Base-by-base conservation (phyloP, 92 coral and sea anemone genomes). In the Epizoanthus illoricatus region DNA sequence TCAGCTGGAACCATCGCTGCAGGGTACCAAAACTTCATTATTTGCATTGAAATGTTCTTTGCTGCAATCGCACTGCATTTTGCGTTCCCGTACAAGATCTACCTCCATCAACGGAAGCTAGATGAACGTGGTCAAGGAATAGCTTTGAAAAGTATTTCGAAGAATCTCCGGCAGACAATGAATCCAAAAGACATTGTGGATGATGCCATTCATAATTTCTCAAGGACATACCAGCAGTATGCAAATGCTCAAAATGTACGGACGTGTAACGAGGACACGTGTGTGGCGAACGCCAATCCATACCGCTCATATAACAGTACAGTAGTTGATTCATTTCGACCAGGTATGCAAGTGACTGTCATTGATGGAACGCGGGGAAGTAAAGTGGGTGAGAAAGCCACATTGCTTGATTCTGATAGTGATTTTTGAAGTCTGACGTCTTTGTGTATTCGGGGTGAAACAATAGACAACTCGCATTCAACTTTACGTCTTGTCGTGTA, bases 1-100 rank as follows among this genome's bases (percentile, higher is more conserved):
- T 96, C 99, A 33, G 97, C 99, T 15, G 99, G 99, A 5, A 96
- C 97, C n/a, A 96, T 96, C 19, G 99, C 98, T 5, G 97, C 93
- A 9, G 99, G 98, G 0, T 96, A 94, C 57, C 99, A 96, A 80
- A 94, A 96, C 89, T 96, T 96, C 65, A 86, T 96, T 74, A 90
- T 96, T 62, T 96, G 99, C 68, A 94, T 96, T 7, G 99, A 96
- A 85, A 96, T 96, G 99, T 96, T 96, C 87, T 94, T 96, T 73
- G 99, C 99, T 18, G 93, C 99, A 40, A 88, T 96, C 5, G 95
- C 98, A 7, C 89, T 96, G 20, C 93, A 97, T 16, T 93, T 85
- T 43, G 99, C 99, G 59, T 96, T 96, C 80, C 99, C 99, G 33
- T 91, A 94, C 86, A 91, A 91, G 3, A 89, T 90, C 68, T 96